Base-by-base conservation (phyloP, 2,888 invertebrate species). In the Meloe dianella region DNA sequence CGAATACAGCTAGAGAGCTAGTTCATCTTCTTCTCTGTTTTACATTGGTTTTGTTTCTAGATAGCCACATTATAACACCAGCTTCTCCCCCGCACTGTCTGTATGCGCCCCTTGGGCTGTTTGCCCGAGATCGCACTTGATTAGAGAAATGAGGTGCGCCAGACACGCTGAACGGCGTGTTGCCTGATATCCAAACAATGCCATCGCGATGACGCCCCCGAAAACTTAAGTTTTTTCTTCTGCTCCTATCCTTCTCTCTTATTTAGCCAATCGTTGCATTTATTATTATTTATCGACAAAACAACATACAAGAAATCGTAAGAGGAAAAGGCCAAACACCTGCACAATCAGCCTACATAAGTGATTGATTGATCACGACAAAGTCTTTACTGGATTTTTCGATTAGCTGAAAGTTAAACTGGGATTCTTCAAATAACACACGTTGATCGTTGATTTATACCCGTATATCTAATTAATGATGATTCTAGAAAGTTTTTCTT, bases 61-160 rank as follows among this genome's bases (percentile, higher is more conserved):
- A n/a, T 14, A 12, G 14, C 24, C 10, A 17, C 10, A 41, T 38
- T 38, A n/a, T 38, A n/a, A 14, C 5, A 14, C 41, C 41, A n/a
- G 5, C 41, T 61, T 66, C 67, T 67, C 73, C 75, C 74, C 9
- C 1, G 2, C 8, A 14, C 24, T 24, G 22, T 24, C 14, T 54
- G 14, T 54, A 22, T 8, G 1, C 73, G 69, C 63, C 65, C 77
- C 76, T 71, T 73, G 73, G 78, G 78, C 79, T 79, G 80, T 80
- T 80, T 79, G 77, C 78, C 74, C 75, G 79, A 79, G 80, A 80
- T 80, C 74, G 71, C 75, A 71, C 64, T 66, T 72, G 80, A 80
- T 80, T 77, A 73, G 60, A 65, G 22, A 12, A 54, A 54, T 69
- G 72, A 80, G 81, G 81, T 80, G 80, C 78, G 80, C 78, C 80